These are phyloP conservation scores for Drosophila ironensis DNA, from an alignment of 1,140 invertebrate genomes.

Conservation along the genomic window DNA sequence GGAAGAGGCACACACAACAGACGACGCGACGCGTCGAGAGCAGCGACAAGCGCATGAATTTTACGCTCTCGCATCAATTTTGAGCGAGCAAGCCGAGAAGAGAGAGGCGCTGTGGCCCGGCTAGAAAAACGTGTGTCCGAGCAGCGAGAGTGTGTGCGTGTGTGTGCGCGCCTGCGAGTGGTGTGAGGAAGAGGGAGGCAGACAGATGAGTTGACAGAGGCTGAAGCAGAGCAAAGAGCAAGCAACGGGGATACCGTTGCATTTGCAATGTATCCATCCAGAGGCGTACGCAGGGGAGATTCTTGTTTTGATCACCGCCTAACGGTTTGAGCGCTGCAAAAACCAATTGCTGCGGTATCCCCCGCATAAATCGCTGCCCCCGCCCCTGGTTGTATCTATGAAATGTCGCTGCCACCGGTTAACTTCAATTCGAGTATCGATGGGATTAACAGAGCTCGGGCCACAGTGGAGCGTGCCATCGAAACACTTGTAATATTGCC, in stretches of 20 bases:
- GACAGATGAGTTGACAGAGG: constrained; percentile 52
- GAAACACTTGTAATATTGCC: not conserved
- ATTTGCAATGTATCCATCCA: constrained; percentile 51
- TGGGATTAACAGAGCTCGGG: not conserved
- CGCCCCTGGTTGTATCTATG: not conserved
- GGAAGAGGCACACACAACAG: constrained; percentile 58
- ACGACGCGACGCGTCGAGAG: constrained; percentile 58
- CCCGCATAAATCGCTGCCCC: too few relatives aligned
- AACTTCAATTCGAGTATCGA: constrained; percentile 12
- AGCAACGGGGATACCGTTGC: constrained; percentile 46
- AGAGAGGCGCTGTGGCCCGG: constrained; percentile 32
- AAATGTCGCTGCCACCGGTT: too few relatives aligned
- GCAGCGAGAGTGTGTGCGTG: constrained; percentile 15
- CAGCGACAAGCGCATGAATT: constrained; percentile 66
- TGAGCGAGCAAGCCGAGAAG: constrained; percentile 7
- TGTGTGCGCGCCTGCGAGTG: constrained; percentile 4
- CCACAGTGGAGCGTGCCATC: constrained; percentile 6
- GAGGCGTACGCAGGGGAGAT: constrained; percentile 4
- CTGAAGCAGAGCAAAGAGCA: constrained; percentile 28
- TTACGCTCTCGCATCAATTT: constrained; percentile 75
- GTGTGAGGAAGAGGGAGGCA: constrained; percentile 32
- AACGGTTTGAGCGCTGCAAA: too few relatives aligned
- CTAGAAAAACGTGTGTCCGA: constrained; percentile 54
- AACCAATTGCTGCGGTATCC: too few relatives aligned
- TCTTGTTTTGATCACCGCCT: too few relatives aligned